These are phyloP conservation scores for Acrossocheilus fasciatus DNA, from an alignment of 2,797 vertebrate genomes.

Conservation along the genomic window DNA sequence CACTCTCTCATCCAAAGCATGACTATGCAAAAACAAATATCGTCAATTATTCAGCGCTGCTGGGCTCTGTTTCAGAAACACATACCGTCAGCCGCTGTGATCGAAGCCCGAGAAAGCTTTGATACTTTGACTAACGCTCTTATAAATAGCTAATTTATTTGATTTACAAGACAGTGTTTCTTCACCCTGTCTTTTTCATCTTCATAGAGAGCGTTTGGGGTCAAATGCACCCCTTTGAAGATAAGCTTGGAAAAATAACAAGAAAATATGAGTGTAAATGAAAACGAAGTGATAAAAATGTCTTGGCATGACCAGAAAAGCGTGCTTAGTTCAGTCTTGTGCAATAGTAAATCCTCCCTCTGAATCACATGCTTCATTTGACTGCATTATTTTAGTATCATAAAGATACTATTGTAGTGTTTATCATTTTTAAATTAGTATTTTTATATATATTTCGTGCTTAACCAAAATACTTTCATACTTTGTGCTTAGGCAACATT, in stretches of 20 bases:
- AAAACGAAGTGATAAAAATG: slow-evolving; percentile 23
- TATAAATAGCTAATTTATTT: slow-evolving; percentile 9
- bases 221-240: neutral
- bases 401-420: too few relatives aligned
- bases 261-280: neutral
- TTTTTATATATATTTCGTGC: too few relatives aligned
- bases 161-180: neutral
- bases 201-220: neutral
- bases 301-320: neutral
- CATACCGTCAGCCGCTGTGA: neutral
- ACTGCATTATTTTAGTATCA: neutral
- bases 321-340: neutral
- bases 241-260: neutral
- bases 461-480: too few relatives aligned
- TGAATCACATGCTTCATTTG: neutral
- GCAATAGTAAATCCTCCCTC: neutral
- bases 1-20: neutral
- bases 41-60: slow-evolving; percentile 2
- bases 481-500: too few relatives aligned
- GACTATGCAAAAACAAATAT: slow-evolving; percentile 20
- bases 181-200: neutral
- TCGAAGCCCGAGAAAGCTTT: neutral
- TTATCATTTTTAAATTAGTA: too few relatives aligned
- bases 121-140: neutral
- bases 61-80: slow-evolving; percentile 7